These are phyloP conservation scores for western clawed frog (Xenopus tropicalis) DNA, from an alignment of 2,113 vertebrate species.

Conservation along the genomic window UCB_Xtro_10.0 CM004448.2:32077501-32078000, in stretches of 20 bases:
- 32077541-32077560: no score
- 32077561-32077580: no score
- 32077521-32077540: no score
- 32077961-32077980: neutral
- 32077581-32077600: no score
- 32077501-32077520: no score
- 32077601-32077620: no score
- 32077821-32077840: slow-evolving; percentile 10
- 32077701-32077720: no score
- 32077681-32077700: no score
- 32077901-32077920: neutral
- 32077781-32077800: slow-evolving; percentile 6
- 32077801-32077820: slow-evolving; percentile 26
- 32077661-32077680: no score
- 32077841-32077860: slow-evolving; percentile 5
- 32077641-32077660: no score
- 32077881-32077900: neutral
- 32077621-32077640: no score
- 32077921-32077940: neutral
- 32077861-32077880: neutral
- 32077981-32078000: neutral
- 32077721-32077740: neutral
- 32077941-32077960: neutral
- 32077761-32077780: slow-evolving; percentile 9
- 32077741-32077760: slow-evolving; percentile 6